Percentiles rank a stretch among this genome's conserved stretches.
Evolutionary conservation across 2,888 invertebrate genomes (phyloP).

Genomic region (Hesperia comma): DNA sequence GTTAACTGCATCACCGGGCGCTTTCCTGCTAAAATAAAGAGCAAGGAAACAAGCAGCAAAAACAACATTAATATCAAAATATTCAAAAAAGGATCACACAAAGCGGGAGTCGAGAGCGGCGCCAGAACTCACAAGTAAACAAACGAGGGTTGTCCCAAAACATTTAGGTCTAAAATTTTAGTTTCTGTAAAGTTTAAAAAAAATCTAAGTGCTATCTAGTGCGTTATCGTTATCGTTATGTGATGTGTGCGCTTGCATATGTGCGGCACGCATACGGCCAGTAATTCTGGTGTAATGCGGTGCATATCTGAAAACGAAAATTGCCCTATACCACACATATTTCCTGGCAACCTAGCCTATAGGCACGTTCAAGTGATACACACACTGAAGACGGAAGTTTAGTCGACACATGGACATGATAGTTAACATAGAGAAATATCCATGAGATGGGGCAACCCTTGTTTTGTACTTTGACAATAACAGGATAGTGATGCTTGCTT

Average conservation of each 20-base stretch:
- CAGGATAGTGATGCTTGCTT: slow-evolving; percentile 61
- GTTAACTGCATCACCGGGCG: slow-evolving; percentile 39
- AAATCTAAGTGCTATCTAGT: slow-evolving; percentile 83
- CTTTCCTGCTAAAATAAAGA: slow-evolving; percentile 50
- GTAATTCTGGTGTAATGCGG: slow-evolving; percentile 84
- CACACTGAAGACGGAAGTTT: slow-evolving; percentile 78
- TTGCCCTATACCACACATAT: slow-evolving; percentile 84
- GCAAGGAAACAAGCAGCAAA: slow-evolving; percentile 44
- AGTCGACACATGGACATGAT: slow-evolving; percentile 81
- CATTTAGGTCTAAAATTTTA: slow-evolving; percentile 74
- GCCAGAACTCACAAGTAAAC: slow-evolving; percentile 72
- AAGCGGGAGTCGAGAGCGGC: slow-evolving; percentile 79
- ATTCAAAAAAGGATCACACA: slow-evolving; percentile 54
- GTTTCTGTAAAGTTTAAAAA: slow-evolving; percentile 71
- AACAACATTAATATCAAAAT: slow-evolving; percentile 45
- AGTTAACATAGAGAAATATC: slow-evolving; percentile 81
- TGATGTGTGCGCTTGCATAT: slow-evolving; percentile 84
- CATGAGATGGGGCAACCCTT: slow-evolving; percentile 85
- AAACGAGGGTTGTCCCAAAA: slow-evolving; percentile 85
- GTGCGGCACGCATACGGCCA: slow-evolving; percentile 84
- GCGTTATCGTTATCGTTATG: slow-evolving; percentile 79
- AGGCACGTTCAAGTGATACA: slow-evolving; percentile 70
- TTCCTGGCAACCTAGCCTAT: slow-evolving; percentile 75
- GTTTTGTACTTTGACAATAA: slow-evolving; percentile 68
- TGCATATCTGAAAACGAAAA: slow-evolving; percentile 85